Evolutionary conservation across 2,888 invertebrate genomes (phyloP).

Genomic region (Folsomia candida): DNA sequence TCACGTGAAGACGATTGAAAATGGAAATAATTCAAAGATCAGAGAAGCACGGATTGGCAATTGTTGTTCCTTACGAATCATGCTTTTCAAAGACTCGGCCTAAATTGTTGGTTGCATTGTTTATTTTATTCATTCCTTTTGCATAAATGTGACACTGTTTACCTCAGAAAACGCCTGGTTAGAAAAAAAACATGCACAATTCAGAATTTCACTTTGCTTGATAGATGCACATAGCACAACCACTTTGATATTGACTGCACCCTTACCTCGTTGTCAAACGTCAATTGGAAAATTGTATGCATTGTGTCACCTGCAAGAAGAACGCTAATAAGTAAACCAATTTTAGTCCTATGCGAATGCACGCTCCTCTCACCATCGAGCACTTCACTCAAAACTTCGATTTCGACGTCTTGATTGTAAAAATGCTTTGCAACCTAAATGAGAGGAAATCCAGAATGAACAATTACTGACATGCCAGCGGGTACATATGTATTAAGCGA

Average conservation of each 20-base stretch:
- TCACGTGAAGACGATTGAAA: conserved; percentile 93
- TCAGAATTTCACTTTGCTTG: too few relatives aligned
- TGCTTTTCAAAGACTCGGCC: conserved; percentile 60
- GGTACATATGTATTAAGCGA: too few relatives aligned
- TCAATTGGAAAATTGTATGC: conserved; percentile 88
- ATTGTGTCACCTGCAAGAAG: conserved; percentile 71
- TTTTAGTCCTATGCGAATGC: conserved; percentile 64
- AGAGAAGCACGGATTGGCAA: conserved; percentile 84
- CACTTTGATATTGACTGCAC: too few relatives aligned
- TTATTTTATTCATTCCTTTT: not conserved
- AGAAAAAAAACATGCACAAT: too few relatives aligned
- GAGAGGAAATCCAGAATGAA: conserved; percentile 10
- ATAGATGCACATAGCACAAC: too few relatives aligned
- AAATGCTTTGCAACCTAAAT: conserved; percentile 81
- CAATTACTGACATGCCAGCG: too few relatives aligned
- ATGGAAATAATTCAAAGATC: conserved; percentile 94
- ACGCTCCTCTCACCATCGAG: conserved; percentile 82
- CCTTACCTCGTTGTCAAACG: conserved; percentile 91
- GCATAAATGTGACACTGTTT: too few relatives aligned
- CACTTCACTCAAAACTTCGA: conserved; percentile 83
- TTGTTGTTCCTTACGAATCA: conserved; percentile 84
- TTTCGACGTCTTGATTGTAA: conserved; percentile 91
- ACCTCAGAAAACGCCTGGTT: conserved; percentile 79
- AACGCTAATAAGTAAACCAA: too few relatives aligned
- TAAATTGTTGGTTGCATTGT: conserved; percentile 12